phyloP scores from a whole-genome alignment of 2,888 invertebrate genomes.

The Drosophila eohydei region DNA sequence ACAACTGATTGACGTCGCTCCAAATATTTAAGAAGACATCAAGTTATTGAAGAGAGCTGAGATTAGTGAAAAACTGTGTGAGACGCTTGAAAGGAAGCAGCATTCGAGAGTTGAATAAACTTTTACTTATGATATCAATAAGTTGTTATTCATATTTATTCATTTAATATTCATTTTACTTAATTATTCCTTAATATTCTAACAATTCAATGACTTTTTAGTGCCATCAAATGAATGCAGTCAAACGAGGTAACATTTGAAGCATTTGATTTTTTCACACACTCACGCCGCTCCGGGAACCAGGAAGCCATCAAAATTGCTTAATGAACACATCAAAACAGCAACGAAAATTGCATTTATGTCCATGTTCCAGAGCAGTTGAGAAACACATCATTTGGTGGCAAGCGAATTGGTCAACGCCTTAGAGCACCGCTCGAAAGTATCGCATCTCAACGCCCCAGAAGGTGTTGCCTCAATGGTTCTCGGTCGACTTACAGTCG shows the following conservation, averaged over 20 bases:
- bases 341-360: slow-evolving; percentile 71
- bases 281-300: slow-evolving; percentile 24
- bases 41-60: neutral
- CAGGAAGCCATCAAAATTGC: slow-evolving; percentile 46
- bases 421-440: slow-evolving; percentile 59
- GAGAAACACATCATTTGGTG: slow-evolving; percentile 40
- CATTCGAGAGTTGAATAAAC: slow-evolving; percentile 6
- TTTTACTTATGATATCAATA: neutral
- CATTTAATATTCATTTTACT: no score
- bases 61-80: neutral
- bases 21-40: neutral
- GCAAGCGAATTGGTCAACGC: slow-evolving; percentile 53
- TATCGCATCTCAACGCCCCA: slow-evolving; percentile 64
- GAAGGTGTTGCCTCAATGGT: slow-evolving; percentile 41
- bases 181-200: neutral
- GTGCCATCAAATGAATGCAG: neutral
- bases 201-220: neutral
- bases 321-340: slow-evolving; percentile 78
- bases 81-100: neutral
- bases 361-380: slow-evolving; percentile 30
- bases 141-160: neutral
- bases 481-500: slow-evolving; percentile 60
- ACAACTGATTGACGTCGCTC: neutral
- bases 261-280: slow-evolving; percentile 13
- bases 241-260: no score